Conservation (phyloP, 2,888 invertebrate genomes). For the Tiliacea aurago region DNA sequence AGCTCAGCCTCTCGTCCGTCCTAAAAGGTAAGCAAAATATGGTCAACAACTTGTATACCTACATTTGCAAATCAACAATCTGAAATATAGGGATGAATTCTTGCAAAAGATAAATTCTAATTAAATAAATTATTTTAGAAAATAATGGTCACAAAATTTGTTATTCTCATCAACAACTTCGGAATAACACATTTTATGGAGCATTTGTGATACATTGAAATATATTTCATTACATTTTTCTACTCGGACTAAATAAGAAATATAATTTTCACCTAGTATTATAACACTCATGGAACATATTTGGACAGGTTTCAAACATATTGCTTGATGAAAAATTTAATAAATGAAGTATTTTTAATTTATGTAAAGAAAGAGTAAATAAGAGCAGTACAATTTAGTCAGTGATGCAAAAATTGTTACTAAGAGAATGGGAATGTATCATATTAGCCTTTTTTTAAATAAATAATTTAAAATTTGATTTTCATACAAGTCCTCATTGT, state of each 20-base stretch:
- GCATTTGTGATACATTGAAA: constrained; percentile 20
- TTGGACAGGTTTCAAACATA: constrained; percentile 32
- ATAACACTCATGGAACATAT: constrained; percentile 58
- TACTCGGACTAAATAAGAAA: constrained; percentile 18
- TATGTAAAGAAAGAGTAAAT: constrained; percentile 5
- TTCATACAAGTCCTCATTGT: constrained; percentile 14
- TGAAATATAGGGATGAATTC: constrained; percentile 14
- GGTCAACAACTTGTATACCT: neutral
- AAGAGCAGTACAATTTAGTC: constrained; percentile 34
- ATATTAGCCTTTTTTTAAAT: constrained; percentile 36
- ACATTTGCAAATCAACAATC: constrained; percentile 14
- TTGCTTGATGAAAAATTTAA: constrained; percentile 16
- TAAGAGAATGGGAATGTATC: constrained; percentile 38
- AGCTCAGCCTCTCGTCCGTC: constrained; percentile 91
- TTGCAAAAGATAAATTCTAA: constrained; percentile 10
- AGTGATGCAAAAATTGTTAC: constrained; percentile 53
- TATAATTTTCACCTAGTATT: constrained; percentile 61
- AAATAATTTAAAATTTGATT: constrained; percentile 16
- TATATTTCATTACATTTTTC: constrained; percentile 17
- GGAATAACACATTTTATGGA: constrained; percentile 25
- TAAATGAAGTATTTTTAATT: constrained; percentile 10
- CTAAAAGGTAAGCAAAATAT: constrained; percentile 83
- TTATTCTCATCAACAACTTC: constrained; percentile 18
- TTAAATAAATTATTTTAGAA: too few species aligned
- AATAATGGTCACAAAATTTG: constrained; percentile 5